phyloP scores from a whole-genome alignment of 1,140 invertebrate species.

The Aphelenchoides avenae region DNA sequence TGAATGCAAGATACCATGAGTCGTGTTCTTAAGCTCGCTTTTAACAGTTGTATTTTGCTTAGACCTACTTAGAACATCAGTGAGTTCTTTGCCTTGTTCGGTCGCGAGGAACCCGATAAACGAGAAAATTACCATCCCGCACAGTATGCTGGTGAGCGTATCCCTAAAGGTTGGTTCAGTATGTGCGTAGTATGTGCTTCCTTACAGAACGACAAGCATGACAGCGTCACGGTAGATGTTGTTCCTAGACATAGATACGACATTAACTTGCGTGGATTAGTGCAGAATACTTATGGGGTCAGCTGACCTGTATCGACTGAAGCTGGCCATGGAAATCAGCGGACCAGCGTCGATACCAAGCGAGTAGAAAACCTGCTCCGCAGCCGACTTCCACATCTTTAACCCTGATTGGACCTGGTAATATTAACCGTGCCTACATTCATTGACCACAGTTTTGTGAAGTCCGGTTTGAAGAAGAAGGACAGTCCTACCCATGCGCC shows the following conservation, averaged over 20 bases:
- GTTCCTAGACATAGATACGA: no score
- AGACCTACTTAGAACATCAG: conserved; percentile 46
- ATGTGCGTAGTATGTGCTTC: background rate
- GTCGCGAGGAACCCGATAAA: conserved; percentile 53
- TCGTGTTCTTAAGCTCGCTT: conserved; percentile 46
- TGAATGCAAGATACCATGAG: conserved; percentile 48
- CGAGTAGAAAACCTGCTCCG: conserved; percentile 56
- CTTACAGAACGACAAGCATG: conserved; percentile 21
- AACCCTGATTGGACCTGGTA: background rate
- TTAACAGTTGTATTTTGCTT: background rate
- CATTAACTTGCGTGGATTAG: no score
- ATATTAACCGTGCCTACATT: conserved; percentile 18
- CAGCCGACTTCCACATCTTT: conserved; percentile 55
- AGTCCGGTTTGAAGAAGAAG: conserved; percentile 37
- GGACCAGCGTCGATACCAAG: conserved; percentile 55
- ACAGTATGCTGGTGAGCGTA: conserved; percentile 52
- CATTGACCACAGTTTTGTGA: conserved; percentile 46
- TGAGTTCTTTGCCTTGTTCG: conserved; percentile 41
- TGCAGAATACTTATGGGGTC: no score
- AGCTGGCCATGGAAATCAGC: conserved; percentile 53
- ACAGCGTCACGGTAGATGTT: conserved; percentile 56
- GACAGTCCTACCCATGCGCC: conserved; percentile 43
- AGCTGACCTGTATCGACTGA: conserved; percentile 54
- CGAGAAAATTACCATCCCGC: conserved; percentile 55
- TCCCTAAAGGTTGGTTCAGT: conserved; percentile 26